Base-by-base conservation (phyloP, 2,113 vertebrate species). In the Osmerus mordax region DNA sequence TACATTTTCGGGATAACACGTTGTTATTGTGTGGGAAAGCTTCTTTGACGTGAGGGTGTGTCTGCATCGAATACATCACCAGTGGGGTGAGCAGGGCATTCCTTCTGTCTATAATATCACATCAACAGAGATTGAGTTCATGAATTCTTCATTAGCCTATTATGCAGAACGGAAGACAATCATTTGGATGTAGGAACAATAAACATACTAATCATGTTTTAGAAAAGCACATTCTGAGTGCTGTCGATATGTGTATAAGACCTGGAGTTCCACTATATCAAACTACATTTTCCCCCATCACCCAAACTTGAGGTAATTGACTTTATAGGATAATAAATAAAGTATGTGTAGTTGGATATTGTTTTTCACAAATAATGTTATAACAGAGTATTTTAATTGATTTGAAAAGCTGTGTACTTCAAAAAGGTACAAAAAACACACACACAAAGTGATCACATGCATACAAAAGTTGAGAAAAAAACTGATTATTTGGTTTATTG, bases 391-490 rank as follows among this genome's bases (percentile, higher is more conserved):
- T 65, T 41, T 66, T 67, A 28, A 55, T 76, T 54, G 75, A 74
- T 36, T 36, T 78, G 69, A 81, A 87, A 82, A 59, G 70, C 77
- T 66, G 77, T 85, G 76, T 73, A 84, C 75, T 85, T 84, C 82
- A 84, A 77, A 86, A 88, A 69, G 59, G 73, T 89, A 89, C 86
- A 90, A 90, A 88, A 74, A 62, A 87, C 77, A 79, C 76, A 84
- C 74, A 58, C 74, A 52, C 80, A 83, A 81, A 87, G 80, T 90
- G 86, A 74, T 79, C 70, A 76, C 88, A 87, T 89, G 89, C 83
- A 73, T 86, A 87, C 70, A 89, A 87, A 88, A 80, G 36, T 69
- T 78, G 58, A 73, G 74, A 65, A 73, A 69, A 65, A 72, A 73
- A 36, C 58, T 23, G 65, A 7, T 29, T 41, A 70, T 73, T 71